phyloP scores from a whole-genome alignment of 2,888 invertebrate genomes.

The Mesorhabditis sp. region DNA sequence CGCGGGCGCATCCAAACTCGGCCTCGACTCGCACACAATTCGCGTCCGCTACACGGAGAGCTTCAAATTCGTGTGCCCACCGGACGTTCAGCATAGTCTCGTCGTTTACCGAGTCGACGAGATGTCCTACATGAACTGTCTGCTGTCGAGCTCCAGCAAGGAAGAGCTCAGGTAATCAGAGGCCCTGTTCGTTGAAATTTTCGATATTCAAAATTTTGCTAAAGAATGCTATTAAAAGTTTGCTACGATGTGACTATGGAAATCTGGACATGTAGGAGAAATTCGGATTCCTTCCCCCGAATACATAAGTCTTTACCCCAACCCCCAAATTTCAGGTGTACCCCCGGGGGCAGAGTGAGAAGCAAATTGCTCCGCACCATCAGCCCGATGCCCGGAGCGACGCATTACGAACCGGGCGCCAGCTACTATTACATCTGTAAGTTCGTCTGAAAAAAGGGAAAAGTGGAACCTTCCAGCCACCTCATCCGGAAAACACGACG shows the following conservation, averaged over 20 bases:
- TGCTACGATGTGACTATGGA: too few species aligned
- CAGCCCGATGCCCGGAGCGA: neutral
- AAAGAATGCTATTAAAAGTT: too few species aligned
- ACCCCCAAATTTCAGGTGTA: neutral
- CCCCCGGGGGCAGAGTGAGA: neutral
- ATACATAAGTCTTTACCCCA: too few species aligned
- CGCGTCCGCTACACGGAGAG: neutral
- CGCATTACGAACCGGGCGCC: neutral
- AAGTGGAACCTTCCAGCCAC: neutral
- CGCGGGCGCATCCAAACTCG: neutral
- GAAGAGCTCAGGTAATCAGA: neutral
- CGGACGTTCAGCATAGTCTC: neutral
- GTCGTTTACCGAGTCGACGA: slow-evolving; percentile 6
- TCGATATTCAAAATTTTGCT: neutral
- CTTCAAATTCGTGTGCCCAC: neutral
- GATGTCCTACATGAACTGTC: slow-evolving; percentile 4
- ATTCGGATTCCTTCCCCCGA: too few species aligned
- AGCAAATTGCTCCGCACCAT: neutral
- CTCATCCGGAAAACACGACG: neutral
- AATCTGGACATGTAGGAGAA: too few species aligned
- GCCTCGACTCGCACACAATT: slow-evolving; percentile 4
- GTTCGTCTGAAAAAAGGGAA: neutral
- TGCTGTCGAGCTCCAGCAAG: neutral
- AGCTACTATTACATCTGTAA: neutral
- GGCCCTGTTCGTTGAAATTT: neutral